phyloP scores from a whole-genome alignment of 2,113 vertebrate species.

The Plestiodon gilberti region DNA sequence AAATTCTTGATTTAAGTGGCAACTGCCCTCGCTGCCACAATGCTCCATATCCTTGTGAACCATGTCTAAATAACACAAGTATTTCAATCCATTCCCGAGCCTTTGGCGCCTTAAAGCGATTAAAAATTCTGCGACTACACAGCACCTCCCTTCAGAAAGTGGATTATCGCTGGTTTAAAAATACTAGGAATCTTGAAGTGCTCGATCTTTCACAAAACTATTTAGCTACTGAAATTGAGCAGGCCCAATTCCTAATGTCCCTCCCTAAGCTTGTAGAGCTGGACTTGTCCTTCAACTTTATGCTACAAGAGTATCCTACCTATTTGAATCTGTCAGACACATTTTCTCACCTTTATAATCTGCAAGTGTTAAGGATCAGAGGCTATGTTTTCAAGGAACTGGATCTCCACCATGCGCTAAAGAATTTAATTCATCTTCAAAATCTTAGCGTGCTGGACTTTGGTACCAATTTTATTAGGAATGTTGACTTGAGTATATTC shows the following conservation, averaged over 20 bases:
- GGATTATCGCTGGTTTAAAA: slow-evolving; percentile 81
- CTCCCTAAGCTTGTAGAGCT: slow-evolving; percentile 83
- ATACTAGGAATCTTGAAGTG: slow-evolving; percentile 75
- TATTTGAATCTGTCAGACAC: slow-evolving; percentile 75
- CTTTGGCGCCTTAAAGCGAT: slow-evolving; percentile 81
- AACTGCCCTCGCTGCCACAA: slow-evolving; percentile 96
- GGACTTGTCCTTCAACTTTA: slow-evolving; percentile 95
- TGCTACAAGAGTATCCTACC: slow-evolving; percentile 82
- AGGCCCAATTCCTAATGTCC: slow-evolving; percentile 78
- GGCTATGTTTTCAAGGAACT: slow-evolving; percentile 92
- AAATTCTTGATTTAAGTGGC: slow-evolving; percentile 92
- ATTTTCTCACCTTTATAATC: slow-evolving; percentile 82
- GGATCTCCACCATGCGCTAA: slow-evolving; percentile 69
- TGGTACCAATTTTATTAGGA: slow-evolving; percentile 95
- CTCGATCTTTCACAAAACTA: slow-evolving; percentile 94
- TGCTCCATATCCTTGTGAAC: slow-evolving; percentile 87
- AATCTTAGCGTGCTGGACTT: slow-evolving; percentile 90
- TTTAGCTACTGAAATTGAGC: slow-evolving; percentile 81
- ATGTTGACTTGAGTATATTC: slow-evolving; percentile 82
- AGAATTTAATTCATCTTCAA: slow-evolving; percentile 74
- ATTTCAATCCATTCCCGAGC: slow-evolving; percentile 80
- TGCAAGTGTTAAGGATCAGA: slow-evolving; percentile 81
- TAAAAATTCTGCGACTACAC: slow-evolving; percentile 85
- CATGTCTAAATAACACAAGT: slow-evolving; percentile 78
- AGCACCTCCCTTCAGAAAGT: slow-evolving; percentile 88